Base-by-base conservation (phyloP, 2,113 vertebrate species). In the Cygnus buccinator region DNA sequence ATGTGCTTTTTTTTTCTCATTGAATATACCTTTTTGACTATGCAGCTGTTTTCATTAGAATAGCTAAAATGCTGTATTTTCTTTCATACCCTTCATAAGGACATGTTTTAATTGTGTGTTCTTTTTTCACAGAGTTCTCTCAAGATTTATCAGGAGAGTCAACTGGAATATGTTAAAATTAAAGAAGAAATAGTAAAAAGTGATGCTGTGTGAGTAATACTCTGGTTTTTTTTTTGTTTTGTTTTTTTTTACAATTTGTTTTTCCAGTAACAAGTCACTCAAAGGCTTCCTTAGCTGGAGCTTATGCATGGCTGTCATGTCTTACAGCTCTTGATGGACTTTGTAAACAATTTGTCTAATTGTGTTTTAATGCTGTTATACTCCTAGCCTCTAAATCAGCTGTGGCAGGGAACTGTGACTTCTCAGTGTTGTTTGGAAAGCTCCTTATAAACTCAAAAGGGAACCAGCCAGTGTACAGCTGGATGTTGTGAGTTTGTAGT, bases 151-250 rank as follows among this genome's bases (percentile, higher is more conserved):
- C 98, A 93, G 25, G 95, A 98, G 33, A 97, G 98, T 67, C 98
- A 98, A 72, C 97, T 98, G 87, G 98, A 99, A 82, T 98, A 98
- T 70, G 93, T 98, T 77, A 96, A 96, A 52, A 94, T 99, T 33
- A 98, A 98, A 85, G 98, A 99, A 83, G 98, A 99, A 89, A 98
- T 98, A 77, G 66, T 97, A 57, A 98, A 95, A 95, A 98, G 97
- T 41, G 97, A 98, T 78, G 97, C 96, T 80, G 62, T 97, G 99
- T 99, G 96, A 98, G 99, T 93, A 41, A 33, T 63, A 7, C 66
- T 85, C 58, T 58, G 44, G 31, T 41, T 77, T 52, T 82, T 61
- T 77, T 65, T 22, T 28, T 8, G 8, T 37, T 37, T 11, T 19
- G 8, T 80, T 86, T 71, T 9, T 58, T 77, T 86, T 11, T 17